Evolutionary conservation across 2,888 invertebrate species (phyloP).

Genomic region (Torymus tubicola): DNA sequence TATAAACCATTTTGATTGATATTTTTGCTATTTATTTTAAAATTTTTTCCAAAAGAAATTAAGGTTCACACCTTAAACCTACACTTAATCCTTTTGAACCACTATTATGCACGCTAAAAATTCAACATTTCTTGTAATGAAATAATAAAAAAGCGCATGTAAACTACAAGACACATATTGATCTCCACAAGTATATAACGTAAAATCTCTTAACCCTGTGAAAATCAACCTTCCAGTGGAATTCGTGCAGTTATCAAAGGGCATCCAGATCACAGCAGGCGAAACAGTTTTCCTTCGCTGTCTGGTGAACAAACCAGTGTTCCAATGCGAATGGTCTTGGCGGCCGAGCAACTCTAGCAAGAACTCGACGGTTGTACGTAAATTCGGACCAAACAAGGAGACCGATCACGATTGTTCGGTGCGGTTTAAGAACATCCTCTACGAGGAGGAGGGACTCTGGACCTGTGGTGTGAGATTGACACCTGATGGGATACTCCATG

Average conservation of each 20-base stretch:
- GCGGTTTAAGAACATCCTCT: slow-evolving; percentile 71
- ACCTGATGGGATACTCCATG: slow-evolving; percentile 69
- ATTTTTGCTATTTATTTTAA: too few relatives aligned
- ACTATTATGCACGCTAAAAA: too few relatives aligned
- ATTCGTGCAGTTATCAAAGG: slow-evolving; percentile 74
- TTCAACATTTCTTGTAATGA: too few relatives aligned
- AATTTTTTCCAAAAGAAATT: too few relatives aligned
- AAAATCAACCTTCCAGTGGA: slow-evolving; percentile 64
- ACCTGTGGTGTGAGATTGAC: slow-evolving; percentile 73
- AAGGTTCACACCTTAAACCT: too few relatives aligned
- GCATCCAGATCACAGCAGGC: slow-evolving; percentile 72
- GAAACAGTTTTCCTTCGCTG: slow-evolving; percentile 73
- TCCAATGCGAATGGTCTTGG: slow-evolving; percentile 75
- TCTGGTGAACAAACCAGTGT: slow-evolving; percentile 72
- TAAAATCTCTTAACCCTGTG: too few relatives aligned
- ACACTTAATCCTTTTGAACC: too few relatives aligned
- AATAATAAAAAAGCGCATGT: too few relatives aligned
- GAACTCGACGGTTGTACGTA: slow-evolving; percentile 69
- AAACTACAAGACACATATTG: too few relatives aligned
- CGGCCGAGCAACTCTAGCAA: slow-evolving; percentile 70
- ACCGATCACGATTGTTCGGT: slow-evolving; percentile 74
- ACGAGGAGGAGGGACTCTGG: slow-evolving; percentile 75
- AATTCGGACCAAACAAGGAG: slow-evolving; percentile 71
- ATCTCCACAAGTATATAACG: too few relatives aligned
- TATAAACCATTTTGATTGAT: too few relatives aligned